phyloP scores from a whole-genome alignment of 2,888 invertebrate genomes.

The Eupithecia centaureata region DNA sequence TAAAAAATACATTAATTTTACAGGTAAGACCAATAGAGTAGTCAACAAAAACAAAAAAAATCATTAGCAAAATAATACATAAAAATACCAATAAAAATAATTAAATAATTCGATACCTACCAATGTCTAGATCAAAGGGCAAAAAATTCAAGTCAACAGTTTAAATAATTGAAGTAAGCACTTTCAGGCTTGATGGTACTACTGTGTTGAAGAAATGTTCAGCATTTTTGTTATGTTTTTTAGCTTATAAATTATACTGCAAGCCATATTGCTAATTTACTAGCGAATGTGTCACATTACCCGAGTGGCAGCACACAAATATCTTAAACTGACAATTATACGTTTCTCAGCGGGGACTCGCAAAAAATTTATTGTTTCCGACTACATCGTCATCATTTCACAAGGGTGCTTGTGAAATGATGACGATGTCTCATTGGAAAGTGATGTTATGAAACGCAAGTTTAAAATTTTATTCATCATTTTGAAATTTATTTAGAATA shows the following conservation, averaged over 20 bases:
- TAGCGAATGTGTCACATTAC: constrained; percentile 60
- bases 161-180: no score
- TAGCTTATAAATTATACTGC: constrained; percentile 2
- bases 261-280: constrained; percentile 52
- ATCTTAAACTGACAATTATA: constrained; percentile 74
- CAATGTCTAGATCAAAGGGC: no score
- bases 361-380: constrained; percentile 75
- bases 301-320: constrained; percentile 61
- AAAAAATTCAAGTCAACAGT: no score
- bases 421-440: not conserved
- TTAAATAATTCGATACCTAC: no score
- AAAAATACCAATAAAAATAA: no score
- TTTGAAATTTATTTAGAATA: not conserved
- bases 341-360: constrained; percentile 57
- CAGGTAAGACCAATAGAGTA: no score
- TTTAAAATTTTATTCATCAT: not conserved
- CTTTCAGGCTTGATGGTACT: not conserved
- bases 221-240: not conserved
- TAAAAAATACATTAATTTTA: no score
- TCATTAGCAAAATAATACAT: no score
- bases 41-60: no score
- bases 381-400: no score
- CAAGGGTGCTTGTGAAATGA: constrained; percentile 40
- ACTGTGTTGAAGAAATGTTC: not conserved
- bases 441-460: not conserved